Base-by-base conservation (phyloP, 2,888 invertebrate species). In the Watsonalla binaria region DNA sequence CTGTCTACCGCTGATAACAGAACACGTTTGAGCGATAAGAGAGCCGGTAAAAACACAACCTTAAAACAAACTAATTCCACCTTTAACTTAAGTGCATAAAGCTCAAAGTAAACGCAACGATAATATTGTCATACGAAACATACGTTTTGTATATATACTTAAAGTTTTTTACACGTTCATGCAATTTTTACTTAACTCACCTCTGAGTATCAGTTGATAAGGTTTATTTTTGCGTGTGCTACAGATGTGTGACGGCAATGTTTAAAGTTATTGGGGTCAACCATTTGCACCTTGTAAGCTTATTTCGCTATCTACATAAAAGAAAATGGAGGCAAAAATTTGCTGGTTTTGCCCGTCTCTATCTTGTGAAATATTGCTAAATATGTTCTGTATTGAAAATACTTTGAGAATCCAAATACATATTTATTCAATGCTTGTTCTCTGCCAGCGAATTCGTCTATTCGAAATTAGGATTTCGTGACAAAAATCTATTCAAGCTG, bases 261-360 rank as follows among this genome's bases (percentile, higher is more conserved):
- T 47, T 46, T 62, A 54, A 54, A 56, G 60, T 56, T 76, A 84
- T 84, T 82, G 80, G 73, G 87, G 86, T 84, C 86, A 87, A 82
- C 82, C 82, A 73, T 86, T 86, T 72, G 80, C 86, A 86, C 85
- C 86, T 87, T 86, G 79, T 74, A 78, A 78, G 80, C 76, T 79
- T 70, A 78, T 79, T 78, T 71, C 54, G 67, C 84, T 86, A 86
- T 85, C 86, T 74, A 74, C 70, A 66, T 76, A 76, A 79, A 84
- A 84, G 84, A 82, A 86, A 82, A 83, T 78, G 73, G 72, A 73
- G 76, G 77, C 78, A 80, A 78, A 73, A 69, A 72, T 61, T 70
- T 33, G 42, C 39, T 37, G 15, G n/a, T n/a, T n/a, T n/a, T n/a
- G n/a, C n/a, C n/a, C n/a, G n/a, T n/a, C n/a, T n/a, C n/a, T 37